Conservation (phyloP, 2,888 invertebrate genomes). For the Andrena fulva region DNA sequence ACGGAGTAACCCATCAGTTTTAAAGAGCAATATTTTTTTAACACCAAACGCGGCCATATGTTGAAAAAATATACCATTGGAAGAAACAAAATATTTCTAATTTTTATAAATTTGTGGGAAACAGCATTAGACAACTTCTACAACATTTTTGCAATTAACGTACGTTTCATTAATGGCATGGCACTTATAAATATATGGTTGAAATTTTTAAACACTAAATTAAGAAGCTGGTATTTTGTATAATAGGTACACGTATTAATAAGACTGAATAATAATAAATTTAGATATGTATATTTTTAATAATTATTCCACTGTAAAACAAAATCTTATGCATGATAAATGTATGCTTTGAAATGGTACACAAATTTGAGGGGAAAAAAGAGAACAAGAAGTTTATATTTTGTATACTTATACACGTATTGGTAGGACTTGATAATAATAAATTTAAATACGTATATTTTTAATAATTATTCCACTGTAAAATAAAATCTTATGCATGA, state of each 20-base stretch:
- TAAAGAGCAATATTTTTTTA: conserved; percentile 27
- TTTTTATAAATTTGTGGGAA: not conserved
- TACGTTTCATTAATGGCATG: no score
- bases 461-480: not conserved
- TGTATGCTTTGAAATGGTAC: not conserved
- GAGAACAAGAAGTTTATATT: not conserved
- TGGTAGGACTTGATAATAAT: no score
- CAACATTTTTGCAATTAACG: no score
- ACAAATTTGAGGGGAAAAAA: conserved; percentile 15
- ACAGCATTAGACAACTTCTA: not conserved
- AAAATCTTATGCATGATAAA: not conserved
- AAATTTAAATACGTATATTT: not conserved
- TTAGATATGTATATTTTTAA: not conserved
- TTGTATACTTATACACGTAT: not conserved
- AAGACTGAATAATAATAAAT: not conserved
- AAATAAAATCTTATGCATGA: not conserved
- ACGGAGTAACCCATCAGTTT: conserved; percentile 15
- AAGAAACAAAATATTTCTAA: not conserved
- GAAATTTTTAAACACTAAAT: no score
- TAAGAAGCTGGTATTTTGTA: no score
- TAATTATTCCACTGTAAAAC: not conserved
- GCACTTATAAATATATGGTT: no score
- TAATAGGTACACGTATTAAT: no score
- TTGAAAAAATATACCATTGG: not conserved
- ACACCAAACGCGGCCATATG: not conserved